These are phyloP conservation scores for Saturnia pavonia DNA, from an alignment of 2,888 invertebrate species.

Conservation along the genomic window DNA sequence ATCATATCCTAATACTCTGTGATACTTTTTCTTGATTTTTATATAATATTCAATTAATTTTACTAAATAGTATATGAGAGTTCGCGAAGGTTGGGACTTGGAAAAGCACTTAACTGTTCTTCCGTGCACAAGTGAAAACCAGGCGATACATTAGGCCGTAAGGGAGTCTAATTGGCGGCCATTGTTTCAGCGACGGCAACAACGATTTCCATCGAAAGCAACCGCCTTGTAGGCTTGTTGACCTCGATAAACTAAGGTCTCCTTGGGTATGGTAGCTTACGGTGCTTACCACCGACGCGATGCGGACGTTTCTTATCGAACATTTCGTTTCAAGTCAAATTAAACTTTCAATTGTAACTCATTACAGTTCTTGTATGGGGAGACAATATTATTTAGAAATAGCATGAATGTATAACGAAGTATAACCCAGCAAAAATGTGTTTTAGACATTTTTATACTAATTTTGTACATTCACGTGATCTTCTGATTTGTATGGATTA, in stretches of 20 bases:
- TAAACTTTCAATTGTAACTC: not conserved
- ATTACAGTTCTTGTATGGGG: not conserved
- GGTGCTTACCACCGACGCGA: slow-evolving; percentile 5
- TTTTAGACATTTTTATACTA: no score
- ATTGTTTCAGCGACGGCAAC: slow-evolving; percentile 17
- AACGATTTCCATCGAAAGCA: slow-evolving; percentile 12
- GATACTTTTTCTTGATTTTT: not conserved
- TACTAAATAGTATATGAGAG: not conserved
- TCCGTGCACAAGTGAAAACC: slow-evolving; percentile 7
- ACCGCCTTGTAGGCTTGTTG: slow-evolving; percentile 18
- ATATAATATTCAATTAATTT: not conserved
- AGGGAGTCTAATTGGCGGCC: slow-evolving; percentile 22
- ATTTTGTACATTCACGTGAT: no score
- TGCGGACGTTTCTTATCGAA: slow-evolving; percentile 5
- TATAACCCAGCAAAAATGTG: not conserved
- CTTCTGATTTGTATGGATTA: no score
- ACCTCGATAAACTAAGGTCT: slow-evolving; percentile 17
- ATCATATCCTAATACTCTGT: no score
- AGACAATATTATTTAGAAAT: not conserved
- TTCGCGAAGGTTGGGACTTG: not conserved
- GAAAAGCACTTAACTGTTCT: slow-evolving; percentile 13
- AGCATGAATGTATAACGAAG: not conserved
- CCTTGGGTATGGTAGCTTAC: slow-evolving; percentile 9
- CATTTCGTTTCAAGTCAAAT: not conserved
- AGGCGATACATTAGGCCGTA: slow-evolving; percentile 5